Base-by-base conservation (phyloP, 2,888 invertebrate species). In the Gymnoscelis rufifasciata region DNA sequence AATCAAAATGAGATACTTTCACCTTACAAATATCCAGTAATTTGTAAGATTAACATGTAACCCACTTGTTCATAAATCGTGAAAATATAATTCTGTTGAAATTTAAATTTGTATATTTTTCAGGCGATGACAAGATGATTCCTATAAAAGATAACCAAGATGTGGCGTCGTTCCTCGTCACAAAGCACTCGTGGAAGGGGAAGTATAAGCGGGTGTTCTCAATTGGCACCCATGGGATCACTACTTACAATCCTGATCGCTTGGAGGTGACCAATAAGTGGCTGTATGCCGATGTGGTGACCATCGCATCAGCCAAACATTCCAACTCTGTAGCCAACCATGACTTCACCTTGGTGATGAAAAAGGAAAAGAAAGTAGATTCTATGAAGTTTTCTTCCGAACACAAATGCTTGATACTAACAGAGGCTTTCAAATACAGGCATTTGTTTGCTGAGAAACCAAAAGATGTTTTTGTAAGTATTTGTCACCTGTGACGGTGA, bases 151-250 rank as follows among this genome's bases (percentile, higher is more conserved):
- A 97, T 84, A 98, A 98, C 90, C 93, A 94, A 72, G 99, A 99
- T 92, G 92, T 98, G 76, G 95, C 97, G 59, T 98, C 98, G 75
- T 99, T 97, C 88, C 92, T 97, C 72, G 97, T 98, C 72, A 97
- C 96, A 26, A 99, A 99, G 88, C 97, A 98, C 81, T 97, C 95
- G 15, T 99, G 99, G 99, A 98, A 97, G 83, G 99, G 99, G 78
- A 98, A 96, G 94, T 99, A 99, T 87, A 98, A 97, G 81, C 91
- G 99, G 64, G 96, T 99, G 68, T 96, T 99, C 77, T 97, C 99
- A 6, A 93, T 99, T 69, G 99, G 99, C 43, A 95, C 97, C 29
- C 92, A 93, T 74, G 98, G 98, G 24, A 95, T 99, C 63, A 97
- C 98, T 36, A 99, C 99, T 0, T 99, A 99, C 83, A 98, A 98